Evolutionary conservation across 2,888 invertebrate species (phyloP).

Genomic region (Panorpa germanica): DNA sequence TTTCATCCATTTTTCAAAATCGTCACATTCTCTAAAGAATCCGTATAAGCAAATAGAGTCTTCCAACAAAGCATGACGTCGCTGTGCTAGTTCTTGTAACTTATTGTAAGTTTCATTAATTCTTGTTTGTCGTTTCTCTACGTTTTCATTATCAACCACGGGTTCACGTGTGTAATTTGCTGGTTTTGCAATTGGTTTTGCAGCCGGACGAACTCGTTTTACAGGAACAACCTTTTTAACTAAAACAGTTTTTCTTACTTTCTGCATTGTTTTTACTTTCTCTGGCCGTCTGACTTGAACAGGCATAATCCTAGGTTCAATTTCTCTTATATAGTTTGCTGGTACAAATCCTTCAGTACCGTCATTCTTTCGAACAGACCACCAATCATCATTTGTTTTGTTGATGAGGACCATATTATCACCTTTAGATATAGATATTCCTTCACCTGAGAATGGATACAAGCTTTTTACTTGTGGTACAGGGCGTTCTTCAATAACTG

Average conservation of each 20-base stretch:
- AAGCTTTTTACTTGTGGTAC: constrained; percentile 75
- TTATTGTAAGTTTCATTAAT: constrained; percentile 70
- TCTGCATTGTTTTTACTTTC: constrained; percentile 63
- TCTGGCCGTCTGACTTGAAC: constrained; percentile 73
- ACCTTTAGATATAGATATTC: constrained; percentile 79
- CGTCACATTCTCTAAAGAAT: constrained; percentile 93
- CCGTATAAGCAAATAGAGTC: constrained; percentile 84
- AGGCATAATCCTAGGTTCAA: constrained; percentile 68
- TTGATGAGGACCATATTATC: constrained; percentile 85
- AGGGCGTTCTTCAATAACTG: constrained; percentile 70
- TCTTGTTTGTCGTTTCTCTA: constrained; percentile 58
- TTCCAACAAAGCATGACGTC: constrained; percentile 66
- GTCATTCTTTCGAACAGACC: constrained; percentile 89
- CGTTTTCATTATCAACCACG: constrained; percentile 38
- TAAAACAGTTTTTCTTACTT: constrained; percentile 78
- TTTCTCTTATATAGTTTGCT: constrained; percentile 86
- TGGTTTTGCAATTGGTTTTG: constrained; percentile 22
- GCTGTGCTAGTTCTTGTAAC: constrained; percentile 58
- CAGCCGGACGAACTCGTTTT: constrained; percentile 34
- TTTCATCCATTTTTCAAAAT: constrained; percentile 93
- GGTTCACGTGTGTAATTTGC: constrained; percentile 11
- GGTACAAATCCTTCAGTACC: constrained; percentile 94
- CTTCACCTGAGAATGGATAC: constrained; percentile 84
- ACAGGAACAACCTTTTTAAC: constrained; percentile 74
- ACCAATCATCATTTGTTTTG: constrained; percentile 96